phyloP scores from a whole-genome alignment of 1,140 invertebrate species.

The Portunus trituberculatus region DNA sequence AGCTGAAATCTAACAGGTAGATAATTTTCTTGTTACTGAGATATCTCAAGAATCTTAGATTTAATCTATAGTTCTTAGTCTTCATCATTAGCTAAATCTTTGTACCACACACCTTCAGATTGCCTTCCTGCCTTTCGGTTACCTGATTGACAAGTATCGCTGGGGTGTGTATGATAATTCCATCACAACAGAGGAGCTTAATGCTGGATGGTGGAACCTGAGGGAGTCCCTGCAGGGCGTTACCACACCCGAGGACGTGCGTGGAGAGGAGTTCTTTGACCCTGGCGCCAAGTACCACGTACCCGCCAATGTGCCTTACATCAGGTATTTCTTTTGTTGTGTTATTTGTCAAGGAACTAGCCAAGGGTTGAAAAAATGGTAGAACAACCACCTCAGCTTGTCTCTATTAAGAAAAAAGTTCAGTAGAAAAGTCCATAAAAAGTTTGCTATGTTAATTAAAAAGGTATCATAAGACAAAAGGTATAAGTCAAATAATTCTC shows the following conservation, averaged over 20 bases:
- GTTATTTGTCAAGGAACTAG: too few relatives aligned
- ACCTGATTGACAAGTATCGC: constrained; percentile 92
- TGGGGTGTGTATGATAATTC: constrained; percentile 92
- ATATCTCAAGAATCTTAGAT: too few relatives aligned
- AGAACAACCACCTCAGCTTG: too few relatives aligned
- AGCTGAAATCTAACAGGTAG: too few relatives aligned
- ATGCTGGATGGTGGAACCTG: constrained; percentile 88
- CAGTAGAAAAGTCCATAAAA: too few relatives aligned
- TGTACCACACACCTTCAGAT: constrained; percentile 81
- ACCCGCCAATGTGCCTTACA: constrained; percentile 90
- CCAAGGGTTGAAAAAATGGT: too few relatives aligned
- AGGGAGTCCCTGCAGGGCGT: constrained; percentile 88
- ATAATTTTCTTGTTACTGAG: too few relatives aligned
- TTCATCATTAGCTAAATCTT: not conserved
- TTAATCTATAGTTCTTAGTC: not conserved
- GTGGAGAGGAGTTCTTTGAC: constrained; percentile 91
- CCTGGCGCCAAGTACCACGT: constrained; percentile 92
- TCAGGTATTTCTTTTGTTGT: constrained; percentile 83
- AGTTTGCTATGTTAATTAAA: too few relatives aligned
- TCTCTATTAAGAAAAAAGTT: too few relatives aligned
- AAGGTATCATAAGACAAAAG: too few relatives aligned
- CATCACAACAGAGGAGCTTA: constrained; percentile 86
- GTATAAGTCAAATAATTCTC: too few relatives aligned
- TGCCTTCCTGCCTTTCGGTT: constrained; percentile 93
- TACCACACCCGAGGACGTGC: constrained; percentile 85